Evolutionary conservation across 2,888 invertebrate species (phyloP).

Genomic region (Sceliomorpha sp.): DNA sequence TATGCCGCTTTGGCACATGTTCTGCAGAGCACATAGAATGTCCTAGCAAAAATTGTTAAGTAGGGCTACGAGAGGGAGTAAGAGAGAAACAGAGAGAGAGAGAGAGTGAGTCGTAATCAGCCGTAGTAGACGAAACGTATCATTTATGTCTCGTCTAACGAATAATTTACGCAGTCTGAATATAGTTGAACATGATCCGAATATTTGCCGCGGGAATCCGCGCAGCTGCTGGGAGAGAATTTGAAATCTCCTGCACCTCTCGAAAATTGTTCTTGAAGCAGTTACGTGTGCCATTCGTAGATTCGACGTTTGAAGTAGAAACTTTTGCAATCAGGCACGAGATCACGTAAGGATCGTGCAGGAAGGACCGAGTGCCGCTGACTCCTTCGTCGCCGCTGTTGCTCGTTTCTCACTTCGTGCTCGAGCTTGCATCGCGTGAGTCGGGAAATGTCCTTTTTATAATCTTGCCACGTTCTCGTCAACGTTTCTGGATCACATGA

Average conservation of each 20-base stretch:
- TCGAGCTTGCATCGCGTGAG: slow-evolving; percentile 11
- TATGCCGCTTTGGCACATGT: no score
- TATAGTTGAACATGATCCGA: slow-evolving; percentile 35
- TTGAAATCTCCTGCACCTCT: slow-evolving; percentile 35
- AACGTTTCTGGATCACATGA: slow-evolving; percentile 33
- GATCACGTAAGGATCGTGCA: slow-evolving; percentile 41
- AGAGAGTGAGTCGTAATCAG: no score
- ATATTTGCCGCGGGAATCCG: slow-evolving; percentile 40
- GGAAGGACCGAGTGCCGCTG: slow-evolving; percentile 15
- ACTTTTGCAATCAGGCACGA: slow-evolving; percentile 47
- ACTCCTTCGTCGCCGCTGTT: no score
- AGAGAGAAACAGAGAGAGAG: no score
- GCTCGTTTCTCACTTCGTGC: not conserved
- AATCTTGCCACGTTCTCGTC: slow-evolving; percentile 39
- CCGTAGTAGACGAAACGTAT: no score
- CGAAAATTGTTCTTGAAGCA: slow-evolving; percentile 38
- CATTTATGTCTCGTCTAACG: no score
- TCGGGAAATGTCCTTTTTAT: slow-evolving; percentile 13
- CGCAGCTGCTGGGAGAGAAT: slow-evolving; percentile 38
- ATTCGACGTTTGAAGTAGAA: slow-evolving; percentile 28
- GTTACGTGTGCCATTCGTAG: slow-evolving; percentile 22
- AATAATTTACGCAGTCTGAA: slow-evolving; percentile 37
- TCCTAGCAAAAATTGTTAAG: no score
- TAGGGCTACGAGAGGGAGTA: no score
- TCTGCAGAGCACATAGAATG: no score